Evolutionary conservation across 2,888 invertebrate species (phyloP), one percentile per base, ranked within the genome.

Genomic region (Xanthorhoe designata): DNA sequence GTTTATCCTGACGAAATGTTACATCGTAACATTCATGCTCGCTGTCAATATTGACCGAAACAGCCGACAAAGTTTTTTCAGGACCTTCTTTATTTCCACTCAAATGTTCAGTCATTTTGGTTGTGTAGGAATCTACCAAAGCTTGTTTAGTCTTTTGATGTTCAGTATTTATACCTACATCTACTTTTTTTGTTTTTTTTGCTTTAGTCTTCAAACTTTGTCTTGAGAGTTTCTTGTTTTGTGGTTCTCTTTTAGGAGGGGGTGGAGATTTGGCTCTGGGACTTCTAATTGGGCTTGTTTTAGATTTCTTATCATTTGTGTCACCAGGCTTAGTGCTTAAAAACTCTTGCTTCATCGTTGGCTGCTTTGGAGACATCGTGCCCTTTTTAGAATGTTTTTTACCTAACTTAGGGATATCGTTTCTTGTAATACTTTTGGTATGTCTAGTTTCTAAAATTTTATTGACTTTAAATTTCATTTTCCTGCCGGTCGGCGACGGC

Each of bases 1-100:
- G 54, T 47, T 78, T 71, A 49, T 78, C 79, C 64, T 85, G 83
- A 64, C 81, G 78, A 61, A 89, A 82, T 52, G 78, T 64, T 6
- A 90, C 80, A 70, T 88, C 82, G 66, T 88, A 91, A 63, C 71
- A 74, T 67, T 90, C 89, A 19, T 81, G 83, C 15, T 86, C 85
- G 56, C 81, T 83, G 10, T 90, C 84, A 62, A 91, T 88, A 69
- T 88, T 86, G 35, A 90, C 75, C 15, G 85, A 80, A 8, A 89
- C 78, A 71, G 81, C 85, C 9, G 91, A 89, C 45, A 77, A 74
- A 42, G 76, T 70, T 38, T 71, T 75, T 66, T 71, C 79, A 8
- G 68, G 70, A 42, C 69, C 71, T 1, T 58, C 54, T 51, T 75
- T 71, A 4, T 47, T 56, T 73, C 64, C 71, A 68, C 74, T 72